A percentile compares a stretch with the other conserved stretches of the same genome.
phyloP scores from a whole-genome alignment of 2,888 invertebrate genomes.

The Melieria picta region DNA sequence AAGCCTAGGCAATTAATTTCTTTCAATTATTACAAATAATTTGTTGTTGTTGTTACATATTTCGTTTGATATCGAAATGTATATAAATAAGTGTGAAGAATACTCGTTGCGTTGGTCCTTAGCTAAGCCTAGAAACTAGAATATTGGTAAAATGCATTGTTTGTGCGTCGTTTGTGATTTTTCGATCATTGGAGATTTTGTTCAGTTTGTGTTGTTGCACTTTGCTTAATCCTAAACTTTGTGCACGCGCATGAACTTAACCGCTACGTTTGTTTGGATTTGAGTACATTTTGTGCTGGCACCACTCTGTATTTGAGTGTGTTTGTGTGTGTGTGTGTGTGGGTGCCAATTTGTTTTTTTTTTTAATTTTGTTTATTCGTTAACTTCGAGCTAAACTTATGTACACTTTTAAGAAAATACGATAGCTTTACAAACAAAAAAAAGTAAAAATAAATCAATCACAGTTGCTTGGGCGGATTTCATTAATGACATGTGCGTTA shows the following conservation, averaged over 20 bases:
- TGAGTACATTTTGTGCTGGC: conserved; percentile 34
- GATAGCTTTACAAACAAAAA: conserved; percentile 1
- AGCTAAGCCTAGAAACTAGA: conserved; percentile 19
- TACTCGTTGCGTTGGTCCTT: conserved; percentile 19
- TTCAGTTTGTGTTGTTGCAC: conserved; percentile 29
- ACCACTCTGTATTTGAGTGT: no score
- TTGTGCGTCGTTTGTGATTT: background rate
- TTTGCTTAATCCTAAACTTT: conserved; percentile 38
- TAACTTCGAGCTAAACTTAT: conserved; percentile 30
- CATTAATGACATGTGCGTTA: conserved; percentile 45
- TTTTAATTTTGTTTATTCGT: conserved; percentile 39
- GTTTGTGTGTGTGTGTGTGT: no score
- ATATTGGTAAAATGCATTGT: conserved; percentile 20
- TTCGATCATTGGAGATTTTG: conserved; percentile 23
- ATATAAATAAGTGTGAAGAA: background rate
- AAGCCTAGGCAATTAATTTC: conserved; percentile 56
- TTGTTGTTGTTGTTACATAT: conserved; percentile 36
- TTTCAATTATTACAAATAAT: conserved; percentile 31
- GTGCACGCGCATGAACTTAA: conserved; percentile 20
- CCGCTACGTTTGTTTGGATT: background rate
- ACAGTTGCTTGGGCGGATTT: conserved; percentile 65
- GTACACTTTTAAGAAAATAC: conserved; percentile 31
- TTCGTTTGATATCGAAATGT: conserved; percentile 18
- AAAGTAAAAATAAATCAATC: conserved; percentile 55
- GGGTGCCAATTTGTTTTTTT: conserved; percentile 9